Conservation (phyloP, 2,797 vertebrate species). For the Spinus pinus region DNA sequence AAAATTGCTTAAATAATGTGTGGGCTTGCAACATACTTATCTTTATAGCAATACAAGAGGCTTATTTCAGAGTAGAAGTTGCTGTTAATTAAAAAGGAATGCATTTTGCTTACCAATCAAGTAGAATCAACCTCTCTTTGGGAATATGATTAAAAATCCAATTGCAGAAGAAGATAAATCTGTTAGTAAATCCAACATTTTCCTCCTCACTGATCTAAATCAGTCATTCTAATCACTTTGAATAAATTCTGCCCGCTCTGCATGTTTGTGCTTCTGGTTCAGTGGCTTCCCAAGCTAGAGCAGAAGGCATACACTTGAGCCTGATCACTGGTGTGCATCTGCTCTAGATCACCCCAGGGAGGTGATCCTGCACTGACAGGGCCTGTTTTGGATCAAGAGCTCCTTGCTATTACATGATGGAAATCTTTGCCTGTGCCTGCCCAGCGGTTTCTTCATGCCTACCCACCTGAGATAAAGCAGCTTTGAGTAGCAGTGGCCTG, state of each 20-base stretch:
- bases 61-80: not conserved
- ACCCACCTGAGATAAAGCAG: not conserved
- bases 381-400: rapidly evolving
- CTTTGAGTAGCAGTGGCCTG: not conserved
- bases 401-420: not conserved
- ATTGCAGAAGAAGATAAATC: not conserved
- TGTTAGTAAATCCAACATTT: not conserved
- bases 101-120: not conserved
- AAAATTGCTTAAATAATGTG: not conserved
- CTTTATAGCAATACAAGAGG: not conserved
- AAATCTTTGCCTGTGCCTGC: not conserved
- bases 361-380: not conserved
- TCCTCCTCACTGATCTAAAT: not conserved
- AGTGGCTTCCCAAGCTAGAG: not conserved
- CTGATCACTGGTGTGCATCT: not conserved
- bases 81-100: not conserved
- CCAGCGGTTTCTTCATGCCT: not conserved
- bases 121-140: not conserved
- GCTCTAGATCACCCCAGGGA: not conserved
- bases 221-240: not conserved
- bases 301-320: not conserved
- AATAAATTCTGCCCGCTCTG: not conserved
- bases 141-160: not conserved
- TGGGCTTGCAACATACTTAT: not conserved
- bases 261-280: not conserved